Evolutionary conservation across 2,888 invertebrate species (phyloP), one percentile per base, ranked within the genome.

Genomic region (Andrena bicolor): DNA sequence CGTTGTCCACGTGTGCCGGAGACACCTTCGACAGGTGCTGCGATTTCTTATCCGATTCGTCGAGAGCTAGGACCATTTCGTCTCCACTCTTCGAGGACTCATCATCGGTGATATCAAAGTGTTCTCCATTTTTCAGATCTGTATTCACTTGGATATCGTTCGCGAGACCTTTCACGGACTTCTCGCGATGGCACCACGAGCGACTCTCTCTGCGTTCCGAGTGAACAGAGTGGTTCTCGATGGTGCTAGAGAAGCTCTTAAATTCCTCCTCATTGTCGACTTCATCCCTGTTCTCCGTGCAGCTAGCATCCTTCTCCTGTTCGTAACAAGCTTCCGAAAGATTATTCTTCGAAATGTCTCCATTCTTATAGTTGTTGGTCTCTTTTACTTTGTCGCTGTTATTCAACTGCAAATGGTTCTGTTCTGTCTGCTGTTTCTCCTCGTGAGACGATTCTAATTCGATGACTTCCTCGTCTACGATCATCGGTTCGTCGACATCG

Each of bases 81-180:
- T 85, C 80, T 13, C 68, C 73, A 70, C 90, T 88, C 13, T 71
- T 83, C 10, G 86, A 87, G 0, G 92, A 92, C 49, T 92, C 92
- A 64, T 92, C 92, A 3, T 92, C 92, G 3, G 92, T 92, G 26
- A 92, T 91, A 26, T 91, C 89, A 4, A 86, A 82, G 10, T 89
- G 72, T 10, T 58, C 65, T 2, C 35, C 69, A 5, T 76, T 79
- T 0, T 53, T 58, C n/a, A 70, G 7, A n/a, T 16, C 41, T 0
- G 8, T 2, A 1, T 28, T 16, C 2, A 53, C 51, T 4, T 60
- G 48, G 1, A 32, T 2, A 1, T 51, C 20, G 0, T 49, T 49
- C 0, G 1, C 23, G 0, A 30, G 0, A 48, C 58, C 10, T 16
- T 72, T 71, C 1, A 28, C 30, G 5, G 20, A 10, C 8, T 75